These are phyloP conservation scores for Hydrophis major DNA, from an alignment of 2,797 vertebrate species.

Conservation along the genomic window DNA sequence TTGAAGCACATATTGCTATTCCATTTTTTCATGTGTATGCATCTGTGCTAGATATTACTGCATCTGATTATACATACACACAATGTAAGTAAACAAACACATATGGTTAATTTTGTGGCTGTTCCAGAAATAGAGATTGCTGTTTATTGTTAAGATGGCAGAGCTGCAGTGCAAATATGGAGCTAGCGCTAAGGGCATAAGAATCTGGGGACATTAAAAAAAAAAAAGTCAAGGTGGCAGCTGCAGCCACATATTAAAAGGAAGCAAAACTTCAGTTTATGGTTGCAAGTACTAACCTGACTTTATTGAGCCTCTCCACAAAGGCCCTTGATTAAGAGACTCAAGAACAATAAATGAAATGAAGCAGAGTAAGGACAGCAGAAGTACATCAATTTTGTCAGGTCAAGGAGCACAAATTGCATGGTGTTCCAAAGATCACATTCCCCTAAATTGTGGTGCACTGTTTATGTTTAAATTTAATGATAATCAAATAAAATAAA, in stretches of 20 bases:
- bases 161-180: neutral
- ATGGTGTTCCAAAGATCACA: neutral
- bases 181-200: neutral
- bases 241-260: neutral
- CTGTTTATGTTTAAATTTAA: neutral
- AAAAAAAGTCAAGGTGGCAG: neutral
- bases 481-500: neutral
- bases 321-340: neutral
- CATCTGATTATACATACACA: neutral
- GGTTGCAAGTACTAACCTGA: neutral
- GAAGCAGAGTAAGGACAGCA: neutral
- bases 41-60: neutral
- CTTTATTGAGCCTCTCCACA: neutral
- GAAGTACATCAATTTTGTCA: neutral
- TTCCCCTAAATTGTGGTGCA: neutral
- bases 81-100: neutral
- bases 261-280: neutral
- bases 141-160: neutral
- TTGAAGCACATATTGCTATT: constrained; percentile 6
- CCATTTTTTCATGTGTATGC: neutral
- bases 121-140: neutral
- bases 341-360: neutral
- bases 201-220: neutral
- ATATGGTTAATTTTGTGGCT: neutral
- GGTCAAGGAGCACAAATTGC: neutral